Evolutionary conservation across 2,888 invertebrate genomes (phyloP).

Genomic region (Dicycla oo): DNA sequence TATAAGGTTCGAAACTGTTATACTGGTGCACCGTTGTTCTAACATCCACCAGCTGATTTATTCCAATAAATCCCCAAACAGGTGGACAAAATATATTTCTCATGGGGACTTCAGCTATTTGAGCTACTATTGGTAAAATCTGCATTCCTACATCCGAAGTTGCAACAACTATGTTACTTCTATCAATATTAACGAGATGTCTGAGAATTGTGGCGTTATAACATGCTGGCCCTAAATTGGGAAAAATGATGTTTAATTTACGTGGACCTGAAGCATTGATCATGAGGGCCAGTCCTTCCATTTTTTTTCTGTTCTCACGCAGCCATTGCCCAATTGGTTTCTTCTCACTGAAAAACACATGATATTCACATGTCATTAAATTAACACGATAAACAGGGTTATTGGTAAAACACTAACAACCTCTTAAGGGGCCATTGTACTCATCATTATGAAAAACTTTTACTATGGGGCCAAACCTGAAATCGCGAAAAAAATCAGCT

Average conservation of each 20-base stretch:
- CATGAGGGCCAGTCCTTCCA: conserved; percentile 84
- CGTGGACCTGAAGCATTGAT: conserved; percentile 88
- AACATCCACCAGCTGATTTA: conserved; percentile 90
- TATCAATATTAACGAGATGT: conserved; percentile 78
- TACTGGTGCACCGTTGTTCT: conserved; percentile 88
- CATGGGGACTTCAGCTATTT: conserved; percentile 84
- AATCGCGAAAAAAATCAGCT: too few relatives aligned
- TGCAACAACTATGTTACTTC: conserved; percentile 89
- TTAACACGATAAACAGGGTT: neutral
- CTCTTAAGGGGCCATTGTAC: too few relatives aligned
- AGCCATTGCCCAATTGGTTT: conserved; percentile 83
- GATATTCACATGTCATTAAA: neutral
- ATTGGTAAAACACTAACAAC: too few relatives aligned
- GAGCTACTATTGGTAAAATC: conserved; percentile 80
- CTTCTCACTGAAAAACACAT: conserved; percentile 72
- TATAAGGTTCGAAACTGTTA: conserved; percentile 87
- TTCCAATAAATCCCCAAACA: conserved; percentile 92
- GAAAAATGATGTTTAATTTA: conserved; percentile 87
- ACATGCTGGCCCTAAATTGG: conserved; percentile 90
- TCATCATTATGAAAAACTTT: too few relatives aligned
- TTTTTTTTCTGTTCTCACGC: conserved; percentile 74
- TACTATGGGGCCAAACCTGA: too few relatives aligned
- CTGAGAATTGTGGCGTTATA: conserved; percentile 89
- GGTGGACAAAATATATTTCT: conserved; percentile 90
- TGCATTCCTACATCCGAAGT: conserved; percentile 90